phyloP scores from a whole-genome alignment of 2,113 vertebrate species.

The Halcyon malimbica region DNA sequence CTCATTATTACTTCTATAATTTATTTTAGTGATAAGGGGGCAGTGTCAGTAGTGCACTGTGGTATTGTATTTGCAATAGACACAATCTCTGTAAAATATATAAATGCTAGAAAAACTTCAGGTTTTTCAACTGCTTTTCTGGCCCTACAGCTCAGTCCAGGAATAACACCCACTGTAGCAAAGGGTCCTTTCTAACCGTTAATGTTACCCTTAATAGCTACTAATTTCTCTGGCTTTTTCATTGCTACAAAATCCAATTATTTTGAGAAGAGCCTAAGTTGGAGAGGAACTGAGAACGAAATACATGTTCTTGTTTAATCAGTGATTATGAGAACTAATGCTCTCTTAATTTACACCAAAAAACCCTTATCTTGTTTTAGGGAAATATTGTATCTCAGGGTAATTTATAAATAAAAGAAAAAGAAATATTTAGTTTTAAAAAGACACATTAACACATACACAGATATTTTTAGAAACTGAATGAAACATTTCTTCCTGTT shows the following conservation, averaged over 20 bases:
- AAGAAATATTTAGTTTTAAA: not conserved
- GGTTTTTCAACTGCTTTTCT: not conserved
- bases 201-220: not conserved
- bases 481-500: not conserved
- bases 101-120: not conserved
- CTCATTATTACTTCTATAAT: not conserved
- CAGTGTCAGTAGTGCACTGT: no score
- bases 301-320: not conserved
- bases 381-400: not conserved
- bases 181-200: not conserved
- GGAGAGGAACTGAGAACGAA: not conserved
- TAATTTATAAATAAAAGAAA: not conserved
- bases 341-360: not conserved
- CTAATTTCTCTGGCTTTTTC: not conserved
- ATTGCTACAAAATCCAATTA: not conserved
- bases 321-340: not conserved
- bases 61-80: not conserved
- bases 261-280: not conserved
- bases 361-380: not conserved
- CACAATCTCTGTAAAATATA: not conserved
- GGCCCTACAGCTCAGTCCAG: not conserved
- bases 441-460: not conserved
- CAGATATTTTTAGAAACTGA: not conserved
- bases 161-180: not conserved
- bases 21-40: not conserved